Evolutionary conservation across 1,140 invertebrate genomes (phyloP).

Genomic region (Eurosta solidaginis): DNA sequence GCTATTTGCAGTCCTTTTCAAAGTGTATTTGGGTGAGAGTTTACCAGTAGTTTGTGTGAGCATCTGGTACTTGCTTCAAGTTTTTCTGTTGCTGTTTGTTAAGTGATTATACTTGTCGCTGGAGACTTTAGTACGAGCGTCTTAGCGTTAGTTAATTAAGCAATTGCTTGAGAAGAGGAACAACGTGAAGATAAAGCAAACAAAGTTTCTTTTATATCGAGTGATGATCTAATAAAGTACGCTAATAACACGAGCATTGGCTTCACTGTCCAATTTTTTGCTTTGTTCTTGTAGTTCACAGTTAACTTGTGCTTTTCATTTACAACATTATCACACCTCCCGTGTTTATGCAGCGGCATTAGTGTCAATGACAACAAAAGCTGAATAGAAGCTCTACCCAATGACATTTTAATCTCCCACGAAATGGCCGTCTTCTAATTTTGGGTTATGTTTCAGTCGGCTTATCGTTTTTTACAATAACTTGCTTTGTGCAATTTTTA

Average conservation of each 20-base stretch:
- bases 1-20: neutral
- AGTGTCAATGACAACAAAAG: neutral
- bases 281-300: neutral
- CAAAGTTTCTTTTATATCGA: neutral
- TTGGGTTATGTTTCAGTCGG: neutral
- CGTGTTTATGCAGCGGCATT: slow-evolving; percentile 14
- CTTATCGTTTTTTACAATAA: slow-evolving; percentile 6
- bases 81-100: neutral
- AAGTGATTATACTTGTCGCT: slow-evolving; percentile 30
- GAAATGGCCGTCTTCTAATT: slow-evolving; percentile 19
- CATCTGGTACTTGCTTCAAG: neutral
- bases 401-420: slow-evolving; percentile 20
- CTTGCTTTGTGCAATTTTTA: neutral
- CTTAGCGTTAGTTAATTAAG: slow-evolving; percentile 21
- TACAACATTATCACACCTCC: neutral
- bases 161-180: neutral
- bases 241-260: neutral
- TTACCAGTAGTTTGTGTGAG: no score
- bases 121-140: neutral
- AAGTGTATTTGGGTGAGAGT: no score
- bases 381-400: neutral
- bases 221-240: neutral
- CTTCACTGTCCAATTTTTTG: neutral
- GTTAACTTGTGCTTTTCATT: neutral
- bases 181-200: neutral